Base-by-base conservation (phyloP, 2,797 vertebrate genomes). In the Rhinophrynus dorsalis region DNA sequence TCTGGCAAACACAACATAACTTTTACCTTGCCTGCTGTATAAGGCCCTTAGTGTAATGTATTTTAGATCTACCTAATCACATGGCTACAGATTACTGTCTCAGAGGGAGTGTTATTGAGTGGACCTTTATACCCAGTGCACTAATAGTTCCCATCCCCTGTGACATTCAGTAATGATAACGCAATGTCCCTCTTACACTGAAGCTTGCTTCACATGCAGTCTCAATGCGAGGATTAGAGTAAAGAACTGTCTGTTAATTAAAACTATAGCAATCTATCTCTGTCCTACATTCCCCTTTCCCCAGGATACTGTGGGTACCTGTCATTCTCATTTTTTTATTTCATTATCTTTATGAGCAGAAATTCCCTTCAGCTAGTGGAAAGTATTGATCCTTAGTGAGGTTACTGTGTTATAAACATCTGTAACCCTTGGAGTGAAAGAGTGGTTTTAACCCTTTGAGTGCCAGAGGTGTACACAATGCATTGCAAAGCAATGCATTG, bases 331-430 rank as follows among this genome's bases (percentile, higher is more conserved):
- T 27, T 5, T 35, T 55, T 23, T 63, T 56, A 62, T 70, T 70
- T 70, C 67, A 70, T 70, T 70, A 70, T 70, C 51, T 70, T 56
- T 70, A 70, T 63, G 50, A 63, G 51, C 23, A 63, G 30, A 70
- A 70, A 63, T 37, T 63, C 68, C 68, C 68, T 70, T 70, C 51
- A 63, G 68, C 68, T n/a, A 48, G 50, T 17, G 17, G 8, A 11
- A 32, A 7, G 48, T 63, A 63, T 70, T 55, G 68, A 70, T 70
- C 68, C 59, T 54, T 38, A 63, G 59, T 3, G 21, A 37, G 23
- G 11, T 48, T 63, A 38, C 32, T 18, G 68, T 45, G 11, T 18
- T 10, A 29, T 21, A 40, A 37, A 63, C 24, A 11, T 5, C 59
- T 29, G 47, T 70, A 70, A 70, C 67, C 38, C 29, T 23, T 62